Evolutionary conservation across 2,797 vertebrate species (phyloP), one percentile per base, ranked within the genome.

Genomic region (Falco biarmicus): DNA sequence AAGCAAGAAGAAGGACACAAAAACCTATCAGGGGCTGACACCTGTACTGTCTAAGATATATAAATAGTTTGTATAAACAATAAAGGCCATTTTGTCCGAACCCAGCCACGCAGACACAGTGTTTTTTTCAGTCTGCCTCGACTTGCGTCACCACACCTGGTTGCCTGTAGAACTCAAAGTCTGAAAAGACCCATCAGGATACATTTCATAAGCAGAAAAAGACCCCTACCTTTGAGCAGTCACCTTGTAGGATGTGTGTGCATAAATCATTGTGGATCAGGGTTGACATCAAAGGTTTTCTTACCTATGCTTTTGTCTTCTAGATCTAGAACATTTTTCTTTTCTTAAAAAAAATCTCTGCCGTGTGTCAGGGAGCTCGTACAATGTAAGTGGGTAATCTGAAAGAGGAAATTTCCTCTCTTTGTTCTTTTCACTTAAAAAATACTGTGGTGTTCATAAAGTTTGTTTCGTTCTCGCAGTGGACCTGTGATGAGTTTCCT

Each of bases 381-480:
- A 66, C 21, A 50, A 41, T 34, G 13, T n/a, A 65, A 77, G 48
- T 57, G 22, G 45, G 56, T 87, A 87, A 77, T 60, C 43, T 65
- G 57, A 56, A 90, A 63, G 59, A 71, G 25, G 20, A 94, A 84
- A 31, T 75, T 61, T 53, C 29, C 41, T 75, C 37, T 66, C 53
- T 88, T 93, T 88, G 41, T 90, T 96, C 57, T 94, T 93, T 95
- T 78, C 29, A 39, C 24, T 75, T 89, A 71, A 89, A 93, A 94
- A 80, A 25, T 50, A 28, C 29, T 9, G 24, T 60, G 39, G 47
- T 15, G 26, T 84, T 92, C 64, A 74, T 92, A 32, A 89, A 56
- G 24, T 89, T 89, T 51, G 13, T 87, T 95, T 93, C 39, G 34
- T 70, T 87, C 37, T 75, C 79, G 56, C 34, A 51, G 48, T 3